phyloP scores from a whole-genome alignment of 2,888 invertebrate species.

The Abrostola triplasia region DNA sequence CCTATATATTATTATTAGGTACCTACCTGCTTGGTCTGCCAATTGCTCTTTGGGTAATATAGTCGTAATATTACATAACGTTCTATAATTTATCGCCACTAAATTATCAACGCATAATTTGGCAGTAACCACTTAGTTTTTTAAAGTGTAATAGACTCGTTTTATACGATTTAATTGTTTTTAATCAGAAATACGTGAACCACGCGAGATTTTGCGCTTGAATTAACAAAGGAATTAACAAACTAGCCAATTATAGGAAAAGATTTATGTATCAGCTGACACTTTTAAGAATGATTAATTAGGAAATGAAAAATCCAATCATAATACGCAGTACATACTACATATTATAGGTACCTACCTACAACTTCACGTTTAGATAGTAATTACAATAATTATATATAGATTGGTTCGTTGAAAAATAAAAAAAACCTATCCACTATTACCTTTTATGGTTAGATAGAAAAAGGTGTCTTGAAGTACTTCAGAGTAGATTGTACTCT shows the following conservation, averaged over 20 bases:
- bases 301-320: no score
- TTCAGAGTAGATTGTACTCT: constrained; percentile 25
- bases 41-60: no score
- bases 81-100: no score
- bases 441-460: not conserved
- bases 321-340: no score
- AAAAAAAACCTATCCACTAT: not conserved
- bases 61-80: no score
- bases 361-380: no score
- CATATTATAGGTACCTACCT: no score
- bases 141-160: constrained; percentile 35
- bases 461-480: not conserved
- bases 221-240: constrained; percentile 10
- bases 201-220: constrained; percentile 13
- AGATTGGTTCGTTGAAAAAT: not conserved
- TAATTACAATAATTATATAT: no score
- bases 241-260: constrained; percentile 17
- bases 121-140: constrained; percentile 24
- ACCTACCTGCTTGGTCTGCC: no score
- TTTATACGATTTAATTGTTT: constrained; percentile 17
- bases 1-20: no score
- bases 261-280: constrained; percentile 27
- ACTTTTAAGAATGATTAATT: constrained; percentile 2
- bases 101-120: constrained; percentile 19
- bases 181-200: constrained; percentile 13